Evolutionary conservation across 2,888 invertebrate genomes (phyloP), one percentile per base, ranked within the genome.

Genomic region (Napeogenes inachia): DNA sequence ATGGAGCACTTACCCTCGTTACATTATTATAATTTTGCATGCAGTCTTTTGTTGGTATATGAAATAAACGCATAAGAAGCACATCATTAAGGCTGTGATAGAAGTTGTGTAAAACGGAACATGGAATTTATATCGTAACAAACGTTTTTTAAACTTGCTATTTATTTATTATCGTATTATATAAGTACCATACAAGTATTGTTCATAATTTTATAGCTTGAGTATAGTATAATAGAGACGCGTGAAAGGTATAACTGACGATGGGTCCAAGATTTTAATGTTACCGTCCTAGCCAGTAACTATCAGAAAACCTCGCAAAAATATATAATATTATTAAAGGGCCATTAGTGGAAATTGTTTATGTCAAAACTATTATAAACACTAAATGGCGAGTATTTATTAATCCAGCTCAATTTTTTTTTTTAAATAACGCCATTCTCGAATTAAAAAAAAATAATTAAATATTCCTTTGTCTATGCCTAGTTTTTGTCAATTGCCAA

Each of bases 51-150:
- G 74, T 71, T 30, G 61, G 21, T 21, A 10, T 33, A 30, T 35
- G 54, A 60, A 56, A 57, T 59, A 73, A 73, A 75, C 72, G 76
- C 70, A 70, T 68, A 72, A 74, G 74, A 78, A 84, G 87, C 87
- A 87, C 88, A 89, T 88, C 85, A 86, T 81, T 71, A 77, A 76
- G 89, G 89, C 89, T 89, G 89, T 89, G 89, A 90, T 87, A 87
- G 79, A 75, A 77, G 75, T 73, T 79, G 78, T 81, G 78, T 82
- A 70, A 66, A 21, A 0, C 21, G 59, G 67, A 64, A 65, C 69
- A 68, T 57, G 67, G 73, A 82, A 79, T 82, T 84, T 78, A 78
- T 77, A 77, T 84, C 81, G 79, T 77, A 77, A 75, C 77, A 75
- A 75, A 76, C 77, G 74, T 76, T 76, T 77, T 79, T 81, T 77